Percentiles rank a stretch among this genome's conserved stretches.
Evolutionary conservation across 1,140 invertebrate species (phyloP).

Genomic region (Zaprionus nigranus): DNA sequence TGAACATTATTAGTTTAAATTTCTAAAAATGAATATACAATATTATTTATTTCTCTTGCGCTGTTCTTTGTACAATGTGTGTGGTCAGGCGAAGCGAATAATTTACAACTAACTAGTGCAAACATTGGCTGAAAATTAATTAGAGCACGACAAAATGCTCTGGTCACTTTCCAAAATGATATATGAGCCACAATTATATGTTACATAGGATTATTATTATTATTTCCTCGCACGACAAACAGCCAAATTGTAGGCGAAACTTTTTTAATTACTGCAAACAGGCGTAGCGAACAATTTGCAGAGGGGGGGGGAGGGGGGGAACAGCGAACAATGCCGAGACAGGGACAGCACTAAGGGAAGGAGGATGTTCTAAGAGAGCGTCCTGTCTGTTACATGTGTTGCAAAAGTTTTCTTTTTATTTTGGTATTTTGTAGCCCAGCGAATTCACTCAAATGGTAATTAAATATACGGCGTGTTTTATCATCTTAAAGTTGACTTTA

Average conservation of each 20-base stretch:
- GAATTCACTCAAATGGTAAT: neutral
- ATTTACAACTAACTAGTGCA: slow-evolving; percentile 1
- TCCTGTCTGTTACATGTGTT: slow-evolving; percentile 26
- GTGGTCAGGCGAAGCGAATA: neutral
- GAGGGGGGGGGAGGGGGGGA: neutral
- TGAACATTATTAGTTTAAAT: neutral
- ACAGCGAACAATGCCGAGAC: neutral
- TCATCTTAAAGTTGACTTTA: neutral
- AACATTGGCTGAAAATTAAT: slow-evolving; percentile 26
- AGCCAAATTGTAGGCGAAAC: slow-evolving; percentile 16
- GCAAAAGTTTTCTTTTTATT: slow-evolving; percentile 17
- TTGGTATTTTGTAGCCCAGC: neutral
- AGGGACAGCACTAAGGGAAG: neutral
- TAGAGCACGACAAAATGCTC: slow-evolving; percentile 30
- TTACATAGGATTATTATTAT: slow-evolving; percentile 17
- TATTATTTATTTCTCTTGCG: neutral
- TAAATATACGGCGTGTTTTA: neutral
- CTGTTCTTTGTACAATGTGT: neutral
- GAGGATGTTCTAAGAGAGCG: neutral
- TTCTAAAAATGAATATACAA: neutral
- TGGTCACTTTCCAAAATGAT: neutral
- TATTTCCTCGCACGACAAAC: slow-evolving; percentile 22
- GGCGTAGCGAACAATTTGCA: slow-evolving; percentile 7
- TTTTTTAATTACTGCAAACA: slow-evolving; percentile 55
- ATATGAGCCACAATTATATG: neutral